These are phyloP conservation scores for Hyaena hyaena DNA, from an alignment of 2,113 vertebrate genomes.

Conservation along the genomic window DNA sequence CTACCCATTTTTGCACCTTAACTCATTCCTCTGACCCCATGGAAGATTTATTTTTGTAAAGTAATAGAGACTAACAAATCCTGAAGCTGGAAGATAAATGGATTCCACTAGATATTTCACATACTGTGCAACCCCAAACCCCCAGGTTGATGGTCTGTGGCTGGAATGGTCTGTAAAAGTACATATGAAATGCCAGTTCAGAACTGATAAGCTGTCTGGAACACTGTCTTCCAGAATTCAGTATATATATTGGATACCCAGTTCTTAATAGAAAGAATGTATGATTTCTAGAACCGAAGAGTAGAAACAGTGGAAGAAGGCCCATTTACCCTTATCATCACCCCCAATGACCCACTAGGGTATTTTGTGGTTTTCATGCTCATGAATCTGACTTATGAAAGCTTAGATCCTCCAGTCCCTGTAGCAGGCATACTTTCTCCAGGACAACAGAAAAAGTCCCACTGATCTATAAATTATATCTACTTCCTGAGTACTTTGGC, in stretches of 20 bases:
- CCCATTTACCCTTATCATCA: background rate
- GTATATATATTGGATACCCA: background rate
- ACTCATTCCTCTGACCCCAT: background rate
- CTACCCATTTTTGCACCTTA: background rate
- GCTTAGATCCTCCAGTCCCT: background rate
- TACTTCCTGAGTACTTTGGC: background rate
- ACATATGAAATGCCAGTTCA: background rate
- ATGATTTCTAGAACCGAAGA: background rate
- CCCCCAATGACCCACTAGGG: too few species aligned
- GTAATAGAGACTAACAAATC: background rate
- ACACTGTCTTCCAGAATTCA: background rate
- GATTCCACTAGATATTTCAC: background rate
- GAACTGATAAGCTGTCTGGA: background rate
- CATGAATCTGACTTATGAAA: background rate
- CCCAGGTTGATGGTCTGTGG: background rate
- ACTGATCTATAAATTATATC: background rate
- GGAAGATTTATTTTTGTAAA: background rate
- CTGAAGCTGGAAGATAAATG: background rate
- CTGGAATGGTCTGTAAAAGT: background rate
- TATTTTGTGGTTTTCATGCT: background rate
- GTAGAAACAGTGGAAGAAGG: background rate
- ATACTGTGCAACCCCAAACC: background rate
- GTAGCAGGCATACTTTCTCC: background rate
- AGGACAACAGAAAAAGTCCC: background rate
- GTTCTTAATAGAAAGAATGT: background rate